Evolutionary conservation across 1,140 invertebrate species (phyloP), one percentile per base, ranked within the genome.

Genomic region (Lutraria rhynchaena): DNA sequence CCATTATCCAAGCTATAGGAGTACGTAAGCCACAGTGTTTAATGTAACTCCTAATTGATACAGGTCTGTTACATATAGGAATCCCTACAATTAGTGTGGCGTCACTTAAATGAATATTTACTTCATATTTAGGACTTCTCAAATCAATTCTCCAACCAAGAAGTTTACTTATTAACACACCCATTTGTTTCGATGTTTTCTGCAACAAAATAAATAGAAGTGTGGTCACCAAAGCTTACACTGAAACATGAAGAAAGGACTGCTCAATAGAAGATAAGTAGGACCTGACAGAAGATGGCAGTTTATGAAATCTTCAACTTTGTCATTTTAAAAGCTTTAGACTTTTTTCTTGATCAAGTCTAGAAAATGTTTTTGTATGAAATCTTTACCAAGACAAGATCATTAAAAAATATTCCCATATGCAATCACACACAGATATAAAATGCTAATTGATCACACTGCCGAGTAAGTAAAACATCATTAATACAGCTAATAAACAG

Each of bases 1-100:
- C 60, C 80, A 88, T 86, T 27, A 88, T 88, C 86, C 86, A 88
- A 19, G 83, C 83, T 5, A 88, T 65, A 27, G 87, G 60, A 24
- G 82, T 82, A 51, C 87, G 81, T 13, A 88, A 65, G 7, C 86
- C 86, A 44, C 61, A 55, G n/a, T 86, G 81, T 41, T 46, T 35
- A 15, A 87, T 85, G 46, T 87, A 88, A 15, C 37, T 31, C 61
- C 87, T 70, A 55, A 78, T 84, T 0, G 87, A 88, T 27, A 88
- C 15, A 61, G 87, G 87, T 76, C 57, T 83, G 69, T 65, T 83
- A 44, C 81, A 81, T 15, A 86, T 15, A 44, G 87, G 87, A 0
- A 88, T 78, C 19, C 87, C 87, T 46, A 70, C 82, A 46, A 81
- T 83, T 15, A 88, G 78, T 73, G 67, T 60, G 5, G 75, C 82